Evolutionary conservation across 1,140 invertebrate species (phyloP).

Genomic region (Apis laboriosa): DNA sequence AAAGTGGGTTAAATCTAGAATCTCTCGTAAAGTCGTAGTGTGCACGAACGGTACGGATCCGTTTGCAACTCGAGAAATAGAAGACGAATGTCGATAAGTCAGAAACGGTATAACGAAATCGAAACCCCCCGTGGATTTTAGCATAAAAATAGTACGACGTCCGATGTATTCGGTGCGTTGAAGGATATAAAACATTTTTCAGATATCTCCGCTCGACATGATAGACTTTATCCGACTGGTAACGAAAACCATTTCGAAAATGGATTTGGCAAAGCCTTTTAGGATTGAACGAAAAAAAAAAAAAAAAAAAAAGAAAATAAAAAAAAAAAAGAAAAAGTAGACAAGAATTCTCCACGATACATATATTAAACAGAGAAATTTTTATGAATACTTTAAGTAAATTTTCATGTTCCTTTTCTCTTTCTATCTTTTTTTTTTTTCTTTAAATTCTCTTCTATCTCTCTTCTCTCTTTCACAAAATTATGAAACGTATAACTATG

Average conservation of each 20-base stretch:
- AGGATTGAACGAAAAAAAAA: background rate
- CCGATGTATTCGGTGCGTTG: constrained; percentile 20
- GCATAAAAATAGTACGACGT: constrained; percentile 33
- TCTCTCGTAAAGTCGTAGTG: no score
- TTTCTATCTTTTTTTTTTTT: background rate
- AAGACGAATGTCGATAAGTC: constrained; percentile 23
- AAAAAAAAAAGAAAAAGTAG: no score
- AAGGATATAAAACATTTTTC: constrained; percentile 38
- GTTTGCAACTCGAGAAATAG: background rate
- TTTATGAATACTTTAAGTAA: background rate
- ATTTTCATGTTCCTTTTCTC: no score
- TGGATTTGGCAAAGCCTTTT: constrained; percentile 20
- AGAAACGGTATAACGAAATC: constrained; percentile 20
- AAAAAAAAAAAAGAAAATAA: background rate
- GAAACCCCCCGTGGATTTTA: constrained; percentile 31
- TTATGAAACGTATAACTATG: background rate
- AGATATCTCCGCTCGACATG: background rate
- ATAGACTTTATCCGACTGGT: constrained; percentile 24
- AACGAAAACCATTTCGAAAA: constrained; percentile 10
- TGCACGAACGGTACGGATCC: background rate
- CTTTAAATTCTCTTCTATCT: no score
- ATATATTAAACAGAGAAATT: background rate
- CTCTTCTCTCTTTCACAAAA: background rate
- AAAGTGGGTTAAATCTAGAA: background rate
- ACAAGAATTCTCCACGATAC: no score